Conservation (phyloP, 2,797 vertebrate genomes). For the Lacerta viridis region DNA sequence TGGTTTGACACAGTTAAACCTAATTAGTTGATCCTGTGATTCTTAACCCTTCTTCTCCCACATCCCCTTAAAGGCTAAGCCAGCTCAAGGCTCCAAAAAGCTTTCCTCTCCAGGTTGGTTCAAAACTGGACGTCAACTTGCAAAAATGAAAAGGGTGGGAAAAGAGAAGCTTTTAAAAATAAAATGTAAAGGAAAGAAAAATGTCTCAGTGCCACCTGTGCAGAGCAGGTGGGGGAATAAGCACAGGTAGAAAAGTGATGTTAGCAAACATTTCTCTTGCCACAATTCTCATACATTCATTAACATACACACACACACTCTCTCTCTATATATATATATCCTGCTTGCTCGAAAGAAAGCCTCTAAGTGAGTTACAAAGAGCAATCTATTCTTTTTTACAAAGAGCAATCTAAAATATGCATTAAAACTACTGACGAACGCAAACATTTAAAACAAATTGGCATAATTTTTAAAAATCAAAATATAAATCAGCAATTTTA, state of each 20-base stretch:
- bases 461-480: too few species aligned
- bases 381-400: too few species aligned
- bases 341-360: too few species aligned
- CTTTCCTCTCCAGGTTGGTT: background rate
- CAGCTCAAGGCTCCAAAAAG: background rate
- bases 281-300: background rate
- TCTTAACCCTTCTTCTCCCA: background rate
- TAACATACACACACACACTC: too few species aligned
- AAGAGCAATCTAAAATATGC: too few species aligned
- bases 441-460: too few species aligned
- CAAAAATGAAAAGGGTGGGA: background rate
- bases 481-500: too few species aligned
- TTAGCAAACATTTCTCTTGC: background rate
- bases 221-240: background rate
- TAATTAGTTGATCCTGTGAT: background rate
- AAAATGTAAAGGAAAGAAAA: background rate
- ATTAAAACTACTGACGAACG: too few species aligned
- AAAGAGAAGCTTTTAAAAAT: background rate
- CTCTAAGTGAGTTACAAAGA: too few species aligned
- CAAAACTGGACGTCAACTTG: too few species aligned
- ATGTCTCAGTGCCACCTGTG: background rate
- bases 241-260: background rate
- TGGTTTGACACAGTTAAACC: conserved; percentile 8
- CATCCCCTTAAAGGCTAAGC: background rate
- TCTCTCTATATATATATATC: too few species aligned